Conservation (phyloP, 2,797 vertebrate genomes). For the Enteromius mattozi region DNA sequence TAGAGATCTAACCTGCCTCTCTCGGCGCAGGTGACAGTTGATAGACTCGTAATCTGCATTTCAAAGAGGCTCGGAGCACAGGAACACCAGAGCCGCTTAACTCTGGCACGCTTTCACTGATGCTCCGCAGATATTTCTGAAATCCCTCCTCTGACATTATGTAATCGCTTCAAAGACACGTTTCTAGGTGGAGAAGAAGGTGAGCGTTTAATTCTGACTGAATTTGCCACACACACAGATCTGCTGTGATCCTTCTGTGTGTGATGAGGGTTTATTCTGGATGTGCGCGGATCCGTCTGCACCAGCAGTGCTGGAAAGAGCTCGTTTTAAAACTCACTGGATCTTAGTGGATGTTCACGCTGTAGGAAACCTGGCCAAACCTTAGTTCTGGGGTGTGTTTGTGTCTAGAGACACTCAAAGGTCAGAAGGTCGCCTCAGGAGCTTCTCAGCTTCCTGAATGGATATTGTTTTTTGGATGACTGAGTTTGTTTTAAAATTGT, state of each 20-base stretch:
- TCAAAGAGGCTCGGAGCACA: slow-evolving; percentile 69
- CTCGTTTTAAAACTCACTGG: background rate
- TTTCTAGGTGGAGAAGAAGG: slow-evolving; percentile 52
- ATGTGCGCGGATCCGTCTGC: background rate
- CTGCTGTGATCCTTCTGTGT: background rate
- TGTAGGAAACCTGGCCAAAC: background rate
- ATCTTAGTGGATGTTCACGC: background rate
- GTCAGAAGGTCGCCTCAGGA: background rate
- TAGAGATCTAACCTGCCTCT: slow-evolving; percentile 69
- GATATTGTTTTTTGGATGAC: background rate
- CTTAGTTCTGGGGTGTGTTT: background rate
- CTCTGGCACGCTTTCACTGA: slow-evolving; percentile 59
- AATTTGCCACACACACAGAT: slow-evolving; percentile 19
- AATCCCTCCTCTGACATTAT: slow-evolving; percentile 51
- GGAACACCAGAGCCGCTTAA: slow-evolving; percentile 62
- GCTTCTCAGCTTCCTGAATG: background rate
- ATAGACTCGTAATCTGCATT: slow-evolving; percentile 75
- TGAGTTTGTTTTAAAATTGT: background rate
- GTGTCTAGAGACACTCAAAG: background rate
- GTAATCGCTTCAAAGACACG: slow-evolving; percentile 53
- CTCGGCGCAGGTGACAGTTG: slow-evolving; percentile 74
- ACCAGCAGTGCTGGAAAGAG: background rate
- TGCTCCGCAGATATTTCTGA: slow-evolving; percentile 49
- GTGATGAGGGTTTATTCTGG: slow-evolving; percentile 8
- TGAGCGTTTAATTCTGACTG: slow-evolving; percentile 42